Base-by-base conservation (phyloP, 2,888 invertebrate genomes). In the Dicycla oo region DNA sequence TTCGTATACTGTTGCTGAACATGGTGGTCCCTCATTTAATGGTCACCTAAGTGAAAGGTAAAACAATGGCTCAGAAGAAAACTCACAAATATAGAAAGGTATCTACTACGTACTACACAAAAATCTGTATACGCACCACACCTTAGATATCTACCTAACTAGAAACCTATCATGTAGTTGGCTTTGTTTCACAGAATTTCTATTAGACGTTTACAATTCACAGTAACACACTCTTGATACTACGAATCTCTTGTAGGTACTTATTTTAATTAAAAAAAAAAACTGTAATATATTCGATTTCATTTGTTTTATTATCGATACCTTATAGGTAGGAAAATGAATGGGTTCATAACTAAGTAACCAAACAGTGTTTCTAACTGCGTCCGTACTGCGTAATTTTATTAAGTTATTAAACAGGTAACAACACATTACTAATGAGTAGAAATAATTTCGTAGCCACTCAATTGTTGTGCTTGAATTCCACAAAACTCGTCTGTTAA, bases 401-500 rank as follows among this genome's bases (percentile, higher is more conserved):
- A 51, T 47, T 58, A 81, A 84, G 64, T 72, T 73, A 72, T 77
- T 73, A 74, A 80, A 75, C 72, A 71, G 62, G 69, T 73, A 81
- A 83, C 73, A 77, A 81, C 77, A 73, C 62, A 73, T 81, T 80
- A 78, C 86, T 89, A 88, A 89, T 84, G 82, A 87, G 79, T 75
- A 74, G 73, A 86, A 88, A 88, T 83, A 86, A 88, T 88, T 89
- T 88, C 77, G 83, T 88, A 82, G 80, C 81, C 87, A 87, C 86
- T 88, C 87, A 89, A 88, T 88, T 88, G 81, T 86, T 84, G 66
- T 73, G 84, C 78, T 78, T 72, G 82, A 88, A 89, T 90, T 86
- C 86, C 82, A 75, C 69, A 79, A 82, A 87, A 87, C 77, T 72
- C 75, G 85, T 83, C 72, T 58, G 53, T 73, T 78, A 74, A 81